Evolutionary conservation across 2,797 vertebrate species (phyloP).

Genomic region (Falco novaeseelandiae): DNA sequence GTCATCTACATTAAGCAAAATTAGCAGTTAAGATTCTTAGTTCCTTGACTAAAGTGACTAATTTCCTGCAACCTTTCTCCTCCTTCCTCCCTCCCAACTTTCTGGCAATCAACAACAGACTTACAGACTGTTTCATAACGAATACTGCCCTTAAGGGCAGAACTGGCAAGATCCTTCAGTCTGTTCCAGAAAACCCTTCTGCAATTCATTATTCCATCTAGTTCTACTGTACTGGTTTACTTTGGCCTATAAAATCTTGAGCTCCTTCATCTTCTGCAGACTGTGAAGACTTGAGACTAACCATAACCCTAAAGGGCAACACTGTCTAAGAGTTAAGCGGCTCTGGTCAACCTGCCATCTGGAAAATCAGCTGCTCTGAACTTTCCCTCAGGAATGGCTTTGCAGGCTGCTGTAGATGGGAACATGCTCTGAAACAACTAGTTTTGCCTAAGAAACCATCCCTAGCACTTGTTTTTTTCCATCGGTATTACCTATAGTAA

Average conservation of each 20-base stretch:
- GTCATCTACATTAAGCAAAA: not conserved
- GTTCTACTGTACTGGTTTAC: not conserved
- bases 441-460: not conserved
- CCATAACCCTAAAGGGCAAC: not conserved
- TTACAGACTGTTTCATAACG: slow-evolving; percentile 19
- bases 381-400: not conserved
- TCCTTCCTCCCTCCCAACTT: slow-evolving; percentile 14
- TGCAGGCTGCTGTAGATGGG: not conserved
- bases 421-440: not conserved
- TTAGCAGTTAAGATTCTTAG: not conserved
- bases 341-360: not conserved
- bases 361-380: not conserved
- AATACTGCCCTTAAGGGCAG: slow-evolving; percentile 11
- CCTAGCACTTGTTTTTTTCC: not conserved
- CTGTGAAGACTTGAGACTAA: not conserved
- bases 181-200: slow-evolving; percentile 45
- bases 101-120: slow-evolving; percentile 27
- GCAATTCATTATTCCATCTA: slow-evolving; percentile 10
- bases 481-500: not conserved
- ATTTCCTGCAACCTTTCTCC: slow-evolving; percentile 56
- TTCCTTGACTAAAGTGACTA: slow-evolving; percentile 20
- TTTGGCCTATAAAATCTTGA: not conserved
- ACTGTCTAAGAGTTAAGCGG: not conserved
- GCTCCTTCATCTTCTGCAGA: not conserved
- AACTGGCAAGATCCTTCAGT: not conserved